A percentile compares a stretch with the other conserved stretches of the same genome.
phyloP scores from a whole-genome alignment of 1,140 invertebrate species.

The Drosophila biarmipes region DNA sequence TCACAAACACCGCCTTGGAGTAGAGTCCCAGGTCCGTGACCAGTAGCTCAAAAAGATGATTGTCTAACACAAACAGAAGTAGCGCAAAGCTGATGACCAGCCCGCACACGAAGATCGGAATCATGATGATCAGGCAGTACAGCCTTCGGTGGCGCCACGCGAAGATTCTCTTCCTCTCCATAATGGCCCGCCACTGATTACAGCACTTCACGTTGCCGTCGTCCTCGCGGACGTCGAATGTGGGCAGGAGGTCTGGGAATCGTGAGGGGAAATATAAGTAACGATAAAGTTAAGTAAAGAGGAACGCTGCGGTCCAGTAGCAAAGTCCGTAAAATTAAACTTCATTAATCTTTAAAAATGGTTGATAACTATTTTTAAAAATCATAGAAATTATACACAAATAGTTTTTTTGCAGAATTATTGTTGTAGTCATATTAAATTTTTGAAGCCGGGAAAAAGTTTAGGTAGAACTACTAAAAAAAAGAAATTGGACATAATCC shows the following conservation, averaged over 20 bases:
- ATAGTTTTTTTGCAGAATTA: too few species aligned
- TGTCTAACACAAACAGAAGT: neutral
- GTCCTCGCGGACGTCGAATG: constrained; percentile 19
- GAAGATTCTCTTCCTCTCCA: constrained; percentile 27
- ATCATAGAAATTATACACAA: too few species aligned
- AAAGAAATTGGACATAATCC: too few species aligned
- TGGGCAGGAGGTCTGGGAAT: constrained; percentile 28
- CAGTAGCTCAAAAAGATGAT: accelerated
- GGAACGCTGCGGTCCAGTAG: too few species aligned
- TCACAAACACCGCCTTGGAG: neutral
- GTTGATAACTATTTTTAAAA: too few species aligned
- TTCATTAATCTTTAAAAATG: too few species aligned
- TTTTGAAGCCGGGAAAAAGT: too few species aligned
- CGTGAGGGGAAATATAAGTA: too few species aligned
- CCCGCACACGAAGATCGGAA: constrained; percentile 9
- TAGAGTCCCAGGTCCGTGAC: neutral
- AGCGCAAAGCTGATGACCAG: neutral
- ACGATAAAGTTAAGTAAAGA: too few species aligned
- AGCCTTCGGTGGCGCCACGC: neutral
- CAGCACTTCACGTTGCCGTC: neutral
- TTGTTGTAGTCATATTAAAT: too few species aligned
- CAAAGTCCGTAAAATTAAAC: too few species aligned
- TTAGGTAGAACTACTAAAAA: too few species aligned
- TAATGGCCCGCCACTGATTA: constrained; percentile 40
- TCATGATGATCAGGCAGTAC: neutral